Conservation (phyloP, 35 echinoderm and acorn worm species). For the Ptychodera flava region DNA sequence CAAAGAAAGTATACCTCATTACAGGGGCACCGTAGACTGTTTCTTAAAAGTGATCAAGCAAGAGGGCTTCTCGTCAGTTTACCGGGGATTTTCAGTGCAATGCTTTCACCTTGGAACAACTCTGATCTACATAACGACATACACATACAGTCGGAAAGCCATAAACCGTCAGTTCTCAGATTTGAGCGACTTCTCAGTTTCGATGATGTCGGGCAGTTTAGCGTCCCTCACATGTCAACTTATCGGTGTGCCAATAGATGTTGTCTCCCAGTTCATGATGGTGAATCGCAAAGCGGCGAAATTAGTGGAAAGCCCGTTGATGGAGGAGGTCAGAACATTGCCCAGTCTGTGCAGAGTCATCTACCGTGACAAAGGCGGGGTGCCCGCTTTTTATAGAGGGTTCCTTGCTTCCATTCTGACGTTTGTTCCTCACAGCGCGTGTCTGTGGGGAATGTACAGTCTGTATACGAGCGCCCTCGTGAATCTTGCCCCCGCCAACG, state of each 20-base stretch:
- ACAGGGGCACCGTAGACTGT: conserved; percentile 82
- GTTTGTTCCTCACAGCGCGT: conserved; percentile 86
- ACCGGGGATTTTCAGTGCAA: conserved; percentile 84
- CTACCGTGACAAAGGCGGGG: conserved; percentile 35
- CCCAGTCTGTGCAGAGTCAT: conserved; percentile 18
- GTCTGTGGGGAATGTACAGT: conserved; percentile 48
- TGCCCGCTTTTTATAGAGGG: conserved; percentile 79
- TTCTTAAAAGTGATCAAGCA: conserved; percentile 80
- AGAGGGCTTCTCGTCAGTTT: conserved; percentile 76
- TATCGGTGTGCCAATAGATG: conserved; percentile 81
- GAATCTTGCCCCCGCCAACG: not conserved
- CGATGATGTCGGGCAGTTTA: conserved; percentile 69
- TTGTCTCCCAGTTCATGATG: conserved; percentile 82
- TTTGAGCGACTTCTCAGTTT: conserved; percentile 40
- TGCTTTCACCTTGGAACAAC: conserved; percentile 53
- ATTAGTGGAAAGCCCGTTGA: not conserved
- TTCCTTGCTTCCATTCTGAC: conserved; percentile 85
- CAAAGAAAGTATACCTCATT: conserved; percentile 50
- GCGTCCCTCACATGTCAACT: conserved; percentile 78
- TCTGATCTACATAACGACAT: conserved; percentile 76
- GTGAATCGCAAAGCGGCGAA: conserved; percentile 21
- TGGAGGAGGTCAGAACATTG: not conserved
- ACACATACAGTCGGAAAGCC: conserved; percentile 57
- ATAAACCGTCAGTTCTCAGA: conserved; percentile 8
- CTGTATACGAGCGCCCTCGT: not conserved